Evolutionary conservation across 1,140 invertebrate genomes (phyloP).

Genomic region (Adoxophyes honmai): DNA sequence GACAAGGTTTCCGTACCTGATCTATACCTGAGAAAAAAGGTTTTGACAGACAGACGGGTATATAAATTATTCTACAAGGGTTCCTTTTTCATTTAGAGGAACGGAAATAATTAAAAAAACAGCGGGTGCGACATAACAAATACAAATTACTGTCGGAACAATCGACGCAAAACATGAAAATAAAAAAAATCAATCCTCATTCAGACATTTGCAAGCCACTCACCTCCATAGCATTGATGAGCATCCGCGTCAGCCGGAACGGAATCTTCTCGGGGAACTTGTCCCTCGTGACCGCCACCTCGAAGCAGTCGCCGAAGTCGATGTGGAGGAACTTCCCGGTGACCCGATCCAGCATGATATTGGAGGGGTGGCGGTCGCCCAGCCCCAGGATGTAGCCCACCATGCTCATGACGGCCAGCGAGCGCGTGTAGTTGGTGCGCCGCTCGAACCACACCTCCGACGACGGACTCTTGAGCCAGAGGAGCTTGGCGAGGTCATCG

Average conservation of each 20-base stretch:
- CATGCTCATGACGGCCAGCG: constrained; percentile 99
- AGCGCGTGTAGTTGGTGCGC: constrained; percentile 98
- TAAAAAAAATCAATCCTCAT: no score
- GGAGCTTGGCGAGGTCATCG: constrained; percentile 94
- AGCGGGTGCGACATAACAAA: no score
- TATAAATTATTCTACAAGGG: no score
- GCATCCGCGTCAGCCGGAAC: constrained; percentile 98
- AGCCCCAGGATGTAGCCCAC: constrained; percentile 90
- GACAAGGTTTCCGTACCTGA: no score
- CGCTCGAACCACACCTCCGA: constrained; percentile 99
- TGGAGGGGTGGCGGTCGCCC: constrained; percentile 96
- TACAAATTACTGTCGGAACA: no score
- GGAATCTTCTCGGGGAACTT: constrained; percentile 99
- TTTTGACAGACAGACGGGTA: no score
- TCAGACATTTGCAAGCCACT: constrained; percentile 18
- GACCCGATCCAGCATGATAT: constrained; percentile 98
- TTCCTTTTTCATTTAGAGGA: no score
- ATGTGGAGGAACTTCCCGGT: constrained; percentile 99
- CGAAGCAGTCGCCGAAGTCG: constrained; percentile 99
- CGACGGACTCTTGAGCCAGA: constrained; percentile 99
- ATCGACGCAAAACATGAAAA: no score
- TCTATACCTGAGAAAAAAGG: no score
- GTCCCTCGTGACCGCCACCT: constrained; percentile 99
- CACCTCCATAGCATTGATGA: constrained; percentile 99
- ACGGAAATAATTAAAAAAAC: no score